Percentiles rank a stretch among this genome's conserved stretches.
Evolutionary conservation across 1,140 invertebrate species (phyloP).

Genomic region (Capitella teleta): DNA sequence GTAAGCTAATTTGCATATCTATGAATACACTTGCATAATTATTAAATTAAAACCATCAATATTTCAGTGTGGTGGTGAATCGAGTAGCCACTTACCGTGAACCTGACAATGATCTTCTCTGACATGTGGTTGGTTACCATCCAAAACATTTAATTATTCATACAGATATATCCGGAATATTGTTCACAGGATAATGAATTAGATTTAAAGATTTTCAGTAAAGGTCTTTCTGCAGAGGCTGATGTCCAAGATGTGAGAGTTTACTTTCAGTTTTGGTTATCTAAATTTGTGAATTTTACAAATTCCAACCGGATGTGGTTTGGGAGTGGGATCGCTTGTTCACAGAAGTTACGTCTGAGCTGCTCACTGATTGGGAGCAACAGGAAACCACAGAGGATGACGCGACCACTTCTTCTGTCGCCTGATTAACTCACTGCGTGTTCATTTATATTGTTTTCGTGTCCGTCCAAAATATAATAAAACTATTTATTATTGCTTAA

Average conservation of each 20-base stretch:
- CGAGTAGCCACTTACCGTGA: constrained; percentile 57
- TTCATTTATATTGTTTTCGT: too few relatives aligned
- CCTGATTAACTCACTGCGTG: too few relatives aligned
- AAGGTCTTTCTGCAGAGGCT: constrained; percentile 51
- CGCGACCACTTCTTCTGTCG: too few relatives aligned
- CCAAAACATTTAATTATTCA: too few relatives aligned
- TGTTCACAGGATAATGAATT: constrained; percentile 47
- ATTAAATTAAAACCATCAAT: background rate
- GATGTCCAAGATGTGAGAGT: constrained; percentile 45
- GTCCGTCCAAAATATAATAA: too few relatives aligned
- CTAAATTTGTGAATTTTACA: too few relatives aligned
- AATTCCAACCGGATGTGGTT: constrained; percentile 48
- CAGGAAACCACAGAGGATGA: too few relatives aligned
- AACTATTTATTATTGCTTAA: too few relatives aligned
- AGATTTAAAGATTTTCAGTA: constrained; percentile 52
- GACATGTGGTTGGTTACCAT: constrained; percentile 49
- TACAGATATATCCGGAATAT: constrained; percentile 5
- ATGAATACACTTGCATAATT: background rate
- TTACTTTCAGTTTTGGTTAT: too few relatives aligned
- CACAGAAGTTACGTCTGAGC: constrained; percentile 55
- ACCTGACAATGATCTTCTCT: constrained; percentile 55
- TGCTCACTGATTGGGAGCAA: constrained; percentile 34
- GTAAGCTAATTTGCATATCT: constrained; percentile 39
- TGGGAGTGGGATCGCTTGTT: constrained; percentile 62
- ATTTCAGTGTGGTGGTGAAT: constrained; percentile 46